phyloP scores from a whole-genome alignment of 1,140 invertebrate species.

The Drosophila seguyi region DNA sequence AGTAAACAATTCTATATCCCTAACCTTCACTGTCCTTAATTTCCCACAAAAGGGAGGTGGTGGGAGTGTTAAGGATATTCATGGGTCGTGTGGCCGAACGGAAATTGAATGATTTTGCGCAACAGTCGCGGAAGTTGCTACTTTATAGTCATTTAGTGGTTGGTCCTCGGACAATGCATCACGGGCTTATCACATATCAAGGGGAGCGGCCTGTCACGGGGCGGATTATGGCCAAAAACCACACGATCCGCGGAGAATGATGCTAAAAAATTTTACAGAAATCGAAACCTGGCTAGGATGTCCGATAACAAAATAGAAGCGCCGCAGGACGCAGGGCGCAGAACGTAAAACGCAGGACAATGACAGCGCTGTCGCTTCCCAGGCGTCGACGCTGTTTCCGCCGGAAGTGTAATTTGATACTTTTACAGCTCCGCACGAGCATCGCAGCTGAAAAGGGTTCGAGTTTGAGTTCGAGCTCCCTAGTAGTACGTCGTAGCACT shows the following conservation, averaged over 20 bases:
- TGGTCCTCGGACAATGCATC: constrained; percentile 73
- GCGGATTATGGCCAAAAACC: constrained; percentile 64
- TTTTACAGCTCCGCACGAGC: constrained; percentile 71
- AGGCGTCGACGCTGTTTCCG: constrained; percentile 74
- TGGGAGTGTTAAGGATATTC: constrained; percentile 25
- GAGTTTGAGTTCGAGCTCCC: not conserved
- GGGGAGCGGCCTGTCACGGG: constrained; percentile 44
- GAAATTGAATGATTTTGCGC: constrained; percentile 85
- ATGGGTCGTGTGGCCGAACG: constrained; percentile 72
- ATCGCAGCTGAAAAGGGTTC: constrained; percentile 55
- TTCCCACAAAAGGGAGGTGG: constrained; percentile 1
- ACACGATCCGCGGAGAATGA: constrained; percentile 16
- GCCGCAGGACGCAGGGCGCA: constrained; percentile 45
- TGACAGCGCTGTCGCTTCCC: constrained; percentile 50
- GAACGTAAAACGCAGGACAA: constrained; percentile 33
- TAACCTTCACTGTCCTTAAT: not conserved
- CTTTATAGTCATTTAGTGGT: constrained; percentile 85
- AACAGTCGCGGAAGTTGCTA: constrained; percentile 84
- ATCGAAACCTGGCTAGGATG: constrained; percentile 68
- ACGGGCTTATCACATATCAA: constrained; percentile 53
- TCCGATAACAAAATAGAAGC: constrained; percentile 74
- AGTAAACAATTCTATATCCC: not conserved
- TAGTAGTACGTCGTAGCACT: not conserved
- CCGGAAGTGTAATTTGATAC: constrained; percentile 84
- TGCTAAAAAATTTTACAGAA: constrained; percentile 65